These are phyloP conservation scores for Microtus montanus DNA, from an alignment of 2,113 vertebrate species.

Conservation along the genomic window DNA sequence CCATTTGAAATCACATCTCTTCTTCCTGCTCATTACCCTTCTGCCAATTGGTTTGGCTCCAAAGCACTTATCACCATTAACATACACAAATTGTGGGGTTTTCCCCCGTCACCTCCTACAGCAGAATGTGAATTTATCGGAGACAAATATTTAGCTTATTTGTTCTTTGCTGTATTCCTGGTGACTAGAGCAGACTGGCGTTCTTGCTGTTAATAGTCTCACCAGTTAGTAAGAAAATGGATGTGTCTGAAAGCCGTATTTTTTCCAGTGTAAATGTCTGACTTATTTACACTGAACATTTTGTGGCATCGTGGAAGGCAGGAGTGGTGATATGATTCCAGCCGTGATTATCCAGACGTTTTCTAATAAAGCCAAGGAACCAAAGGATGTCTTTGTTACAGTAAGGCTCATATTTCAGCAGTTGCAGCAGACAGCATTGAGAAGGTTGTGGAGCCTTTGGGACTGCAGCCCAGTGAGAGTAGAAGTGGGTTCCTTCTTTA, in stretches of 20 bases:
- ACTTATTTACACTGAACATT: conserved; percentile 5
- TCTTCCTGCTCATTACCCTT: not conserved
- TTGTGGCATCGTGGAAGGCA: not conserved
- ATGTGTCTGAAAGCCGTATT: not conserved
- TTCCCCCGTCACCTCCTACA: not conserved
- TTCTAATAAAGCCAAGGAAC: conserved; percentile 30
- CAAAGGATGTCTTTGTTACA: not conserved
- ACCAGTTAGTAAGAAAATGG: not conserved
- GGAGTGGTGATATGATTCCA: not conserved
- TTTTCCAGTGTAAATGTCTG: not conserved
- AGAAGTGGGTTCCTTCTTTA: not conserved
- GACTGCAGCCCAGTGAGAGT: not conserved
- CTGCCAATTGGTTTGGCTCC: not conserved
- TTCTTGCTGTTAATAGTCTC: not conserved
- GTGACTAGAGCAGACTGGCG: not conserved
- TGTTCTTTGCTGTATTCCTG: not conserved
- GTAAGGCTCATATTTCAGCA: not conserved
- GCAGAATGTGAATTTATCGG: not conserved
- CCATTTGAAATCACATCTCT: not conserved
- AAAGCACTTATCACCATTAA: not conserved
- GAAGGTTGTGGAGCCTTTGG: not conserved
- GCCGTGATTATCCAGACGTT: conserved; percentile 17
- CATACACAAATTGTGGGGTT: not conserved
- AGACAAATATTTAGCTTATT: not conserved
- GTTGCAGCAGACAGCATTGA: not conserved